These are phyloP conservation scores for Ia io DNA, from an alignment of 2,113 vertebrate genomes.

Conservation along the genomic window DNA sequence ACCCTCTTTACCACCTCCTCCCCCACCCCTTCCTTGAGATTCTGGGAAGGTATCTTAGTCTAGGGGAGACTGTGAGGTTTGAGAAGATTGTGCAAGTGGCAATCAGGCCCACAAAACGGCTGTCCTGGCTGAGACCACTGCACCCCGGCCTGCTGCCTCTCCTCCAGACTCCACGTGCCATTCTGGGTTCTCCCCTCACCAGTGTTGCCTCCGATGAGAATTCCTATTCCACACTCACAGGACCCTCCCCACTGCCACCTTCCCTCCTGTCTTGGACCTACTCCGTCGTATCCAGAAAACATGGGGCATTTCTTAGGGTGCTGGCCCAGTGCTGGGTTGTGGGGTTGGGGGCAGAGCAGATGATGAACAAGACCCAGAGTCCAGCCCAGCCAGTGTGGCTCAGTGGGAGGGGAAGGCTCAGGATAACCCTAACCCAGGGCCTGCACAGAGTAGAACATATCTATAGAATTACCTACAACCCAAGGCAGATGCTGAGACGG, in stretches of 20 bases:
- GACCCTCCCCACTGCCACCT: neutral
- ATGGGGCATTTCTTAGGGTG: neutral
- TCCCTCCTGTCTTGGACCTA: neutral
- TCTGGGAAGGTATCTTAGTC: neutral
- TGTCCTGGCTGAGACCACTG: neutral
- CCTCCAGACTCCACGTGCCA: neutral
- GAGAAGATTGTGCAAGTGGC: neutral
- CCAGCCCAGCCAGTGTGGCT: neutral
- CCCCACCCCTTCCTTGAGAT: neutral
- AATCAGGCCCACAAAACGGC: neutral
- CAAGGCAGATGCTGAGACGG: neutral
- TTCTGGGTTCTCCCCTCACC: neutral
- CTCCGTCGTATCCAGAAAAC: neutral
- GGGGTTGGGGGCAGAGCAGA: neutral
- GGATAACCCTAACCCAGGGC: neutral
- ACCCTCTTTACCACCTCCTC: neutral
- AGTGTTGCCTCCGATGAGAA: neutral
- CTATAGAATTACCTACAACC: constrained; percentile 21
- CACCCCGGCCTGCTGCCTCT: neutral
- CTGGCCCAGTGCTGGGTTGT: neutral
- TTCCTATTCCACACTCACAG: neutral
- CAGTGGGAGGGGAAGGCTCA: neutral
- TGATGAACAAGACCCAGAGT: neutral
- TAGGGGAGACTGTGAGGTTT: neutral
- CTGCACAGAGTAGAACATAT: neutral